These are phyloP conservation scores for Dendroctonus valens DNA, from an alignment of 1,140 invertebrate species.

Conservation along the genomic window DNA sequence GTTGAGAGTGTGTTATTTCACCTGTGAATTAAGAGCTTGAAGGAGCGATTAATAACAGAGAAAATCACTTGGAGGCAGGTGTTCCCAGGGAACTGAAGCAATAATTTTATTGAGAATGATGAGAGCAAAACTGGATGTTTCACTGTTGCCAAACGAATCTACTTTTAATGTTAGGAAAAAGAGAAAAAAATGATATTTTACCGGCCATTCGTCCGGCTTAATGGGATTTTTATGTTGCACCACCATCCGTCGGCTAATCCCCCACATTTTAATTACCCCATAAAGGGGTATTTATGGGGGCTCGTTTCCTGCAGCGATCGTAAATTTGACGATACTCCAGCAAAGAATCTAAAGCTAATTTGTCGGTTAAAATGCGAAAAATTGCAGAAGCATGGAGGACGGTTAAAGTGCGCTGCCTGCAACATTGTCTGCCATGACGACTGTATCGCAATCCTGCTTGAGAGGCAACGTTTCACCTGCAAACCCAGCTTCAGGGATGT, in stretches of 20 bases:
- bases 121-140: no score
- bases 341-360: neutral
- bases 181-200: no score
- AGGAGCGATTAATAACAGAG: no score
- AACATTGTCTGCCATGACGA: constrained; percentile 85
- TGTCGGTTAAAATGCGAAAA: neutral
- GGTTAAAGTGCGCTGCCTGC: constrained; percentile 91
- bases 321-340: constrained; percentile 9
- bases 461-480: constrained; percentile 79
- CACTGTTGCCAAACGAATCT: no score
- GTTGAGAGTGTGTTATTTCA: no score
- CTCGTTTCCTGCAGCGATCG: constrained; percentile 1
- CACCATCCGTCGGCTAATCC: neutral
- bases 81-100: no score
- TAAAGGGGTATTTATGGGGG: neutral
- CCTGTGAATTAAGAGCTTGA: no score
- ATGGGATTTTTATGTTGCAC: constrained; percentile 15
- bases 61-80: no score
- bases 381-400: constrained; percentile 77
- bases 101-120: no score
- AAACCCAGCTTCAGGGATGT: constrained; percentile 93
- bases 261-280: neutral
- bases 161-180: no score
- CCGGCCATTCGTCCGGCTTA: neutral
- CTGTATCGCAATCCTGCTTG: constrained; percentile 75